Base-by-base conservation (phyloP, 2,113 vertebrate species). In the Rutilus rutilus region DNA sequence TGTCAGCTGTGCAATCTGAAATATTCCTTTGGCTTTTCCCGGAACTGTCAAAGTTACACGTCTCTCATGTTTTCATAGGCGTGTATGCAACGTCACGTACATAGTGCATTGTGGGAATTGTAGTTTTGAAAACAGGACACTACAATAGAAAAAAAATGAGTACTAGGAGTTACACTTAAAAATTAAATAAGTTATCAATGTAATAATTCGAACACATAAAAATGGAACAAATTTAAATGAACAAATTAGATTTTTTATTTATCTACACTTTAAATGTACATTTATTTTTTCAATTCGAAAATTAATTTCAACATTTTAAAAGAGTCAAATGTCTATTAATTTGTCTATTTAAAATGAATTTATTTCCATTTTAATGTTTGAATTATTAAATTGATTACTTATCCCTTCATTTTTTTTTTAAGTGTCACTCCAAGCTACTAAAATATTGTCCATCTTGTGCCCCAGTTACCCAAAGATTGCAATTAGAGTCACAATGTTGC, bases 21-120 rank as follows among this genome's bases (percentile, higher is more conserved):
- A 0, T 42, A 59, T 60, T n/a, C 78, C 14, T 25, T 3, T 27
- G 36, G 7, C 7, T 54, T 54, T 83, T 59, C 25, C 86, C 78
- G 83, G 84, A 87, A 88, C 67, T 71, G 79, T 60, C 23, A 54
- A 82, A 85, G 15, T 73, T 81, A 42, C 81, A 86, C 79, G 76
- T 86, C 2, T 84, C 59, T 77, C 3, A n/a, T 27, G 73, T 23
- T 73, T 60, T 25, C 52, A 91, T 90, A 93, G 92, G 90, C 90
- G 90, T 60, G 47, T 90, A 42, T 84, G 50, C 87, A 85, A 89
- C 85, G 64, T 12, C 1, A 64, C 23, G n/a, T 5, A 25, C 9
- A 39, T 0, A 67, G 4, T 39, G 94, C 57, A 91, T 90, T 92
- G 14, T 93, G 91, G 94, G 91, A 86, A 87, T 5, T 90, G 91